Conservation (phyloP, 30 jellyfish, hydroid and myxozoan genomes). For the Hydra vulgaris region DNA sequence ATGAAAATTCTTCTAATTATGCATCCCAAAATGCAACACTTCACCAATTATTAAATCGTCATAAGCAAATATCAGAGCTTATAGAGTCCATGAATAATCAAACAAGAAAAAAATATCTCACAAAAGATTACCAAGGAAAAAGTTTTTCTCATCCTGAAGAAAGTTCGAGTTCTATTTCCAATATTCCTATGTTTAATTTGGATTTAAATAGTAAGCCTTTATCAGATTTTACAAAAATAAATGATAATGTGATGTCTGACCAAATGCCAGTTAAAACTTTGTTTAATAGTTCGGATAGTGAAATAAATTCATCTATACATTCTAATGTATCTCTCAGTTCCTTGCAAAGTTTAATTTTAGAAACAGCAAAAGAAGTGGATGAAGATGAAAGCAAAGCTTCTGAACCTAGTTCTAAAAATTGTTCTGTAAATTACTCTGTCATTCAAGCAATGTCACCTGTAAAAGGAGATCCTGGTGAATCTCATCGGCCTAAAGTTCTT, state of each 20-base stretch:
- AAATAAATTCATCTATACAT: neutral
- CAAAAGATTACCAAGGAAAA: neutral
- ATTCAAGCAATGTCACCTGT: neutral
- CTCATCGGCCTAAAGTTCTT: slow-evolving; percentile 31
- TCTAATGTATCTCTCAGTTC: neutral
- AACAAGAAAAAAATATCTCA: neutral
- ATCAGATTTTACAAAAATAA: neutral
- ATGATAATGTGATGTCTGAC: neutral
- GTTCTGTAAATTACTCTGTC: neutral
- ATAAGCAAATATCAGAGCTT: slow-evolving; percentile 18
- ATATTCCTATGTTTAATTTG: too few relatives aligned
- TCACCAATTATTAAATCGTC: slow-evolving; percentile 14
- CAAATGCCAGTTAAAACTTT: neutral
- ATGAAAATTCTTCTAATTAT: neutral
- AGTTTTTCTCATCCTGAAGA: neutral
- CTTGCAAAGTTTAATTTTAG: slow-evolving; percentile 13
- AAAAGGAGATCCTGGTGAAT: neutral
- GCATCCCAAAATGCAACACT: slow-evolving; percentile 14
- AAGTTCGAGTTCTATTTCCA: neutral
- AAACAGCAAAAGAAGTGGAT: slow-evolving; percentile 9
- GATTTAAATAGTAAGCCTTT: too few relatives aligned
- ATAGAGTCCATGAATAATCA: slow-evolving; percentile 24
- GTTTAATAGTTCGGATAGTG: neutral
- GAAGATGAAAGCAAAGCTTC: neutral
- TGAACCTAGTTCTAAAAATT: neutral